Evolutionary conservation across 2,888 invertebrate species (phyloP), one percentile per base, ranked within the genome.

Genomic region (Mycalesis mineus): DNA sequence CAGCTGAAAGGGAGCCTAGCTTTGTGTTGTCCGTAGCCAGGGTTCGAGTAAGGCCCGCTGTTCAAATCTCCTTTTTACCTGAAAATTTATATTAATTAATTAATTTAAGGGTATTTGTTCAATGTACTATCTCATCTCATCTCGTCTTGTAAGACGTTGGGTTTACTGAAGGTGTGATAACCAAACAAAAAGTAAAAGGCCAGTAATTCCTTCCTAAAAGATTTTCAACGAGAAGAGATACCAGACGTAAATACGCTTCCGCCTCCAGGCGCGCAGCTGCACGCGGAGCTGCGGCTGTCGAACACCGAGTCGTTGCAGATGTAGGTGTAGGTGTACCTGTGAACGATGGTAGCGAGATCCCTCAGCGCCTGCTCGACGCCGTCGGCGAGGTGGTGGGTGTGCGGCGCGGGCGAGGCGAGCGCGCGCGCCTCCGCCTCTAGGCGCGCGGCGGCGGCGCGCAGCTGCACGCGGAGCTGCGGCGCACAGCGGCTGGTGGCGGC

Each of bases 401-500:
- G 70, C 65, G 59, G 65, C 29, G 71, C 71, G 41, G 70, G 75
- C 9, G 68, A 70, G 45, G 70, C 74, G 49, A 82, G 82, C 58
- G 82, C 87, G 61, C 83, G 79, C 65, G 84, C 87, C 74, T 82
- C 84, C 4, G 72, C 77, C 65, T 82, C 86, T 17, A 84, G 79
- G 0, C 74, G 66, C 70, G 81, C 75, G 69, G 75, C 72, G 65
- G 78, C 80, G 78, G 95, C 95, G 13, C 96, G 93, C 75, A 96
- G 95, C 71, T 95, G 83, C 96, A 97, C 96, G 94, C 56, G 92
- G 33, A 95, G 94, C 41, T 96, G 93, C 75, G 96, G 95, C 70
- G 97, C 95, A 82, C 97, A 97, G 74, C 97, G 95, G 13, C 92
- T 90, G 59, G 92, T 92, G 68, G 97, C 97, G 13, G 96, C 95